Conservation (phyloP, 2,888 invertebrate species). For the Chrysomela aeneicollis region DNA sequence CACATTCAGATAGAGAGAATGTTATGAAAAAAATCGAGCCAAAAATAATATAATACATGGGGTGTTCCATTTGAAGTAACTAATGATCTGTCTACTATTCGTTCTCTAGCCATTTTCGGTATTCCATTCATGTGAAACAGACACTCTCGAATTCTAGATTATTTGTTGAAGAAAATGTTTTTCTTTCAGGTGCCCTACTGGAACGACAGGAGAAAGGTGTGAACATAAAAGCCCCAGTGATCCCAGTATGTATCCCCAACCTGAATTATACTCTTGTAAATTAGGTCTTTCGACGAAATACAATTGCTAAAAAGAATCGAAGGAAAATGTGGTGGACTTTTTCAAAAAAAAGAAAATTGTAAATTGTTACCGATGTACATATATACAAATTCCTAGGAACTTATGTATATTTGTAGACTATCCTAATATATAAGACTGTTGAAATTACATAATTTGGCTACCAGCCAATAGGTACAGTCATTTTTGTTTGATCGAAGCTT, state of each 20-base stretch:
- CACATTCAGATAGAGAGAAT: too few species aligned
- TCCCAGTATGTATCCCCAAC: constrained; percentile 79
- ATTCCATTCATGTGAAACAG: too few species aligned
- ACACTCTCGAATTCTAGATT: too few species aligned
- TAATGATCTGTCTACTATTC: too few species aligned
- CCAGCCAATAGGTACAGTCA: constrained; percentile 35
- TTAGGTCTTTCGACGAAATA: constrained; percentile 79
- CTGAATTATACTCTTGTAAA: constrained; percentile 75
- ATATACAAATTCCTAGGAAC: constrained; percentile 34
- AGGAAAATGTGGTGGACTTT: constrained; percentile 38
- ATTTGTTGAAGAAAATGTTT: constrained; percentile 13
- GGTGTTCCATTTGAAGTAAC: too few species aligned
- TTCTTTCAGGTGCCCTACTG: constrained; percentile 77
- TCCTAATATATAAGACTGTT: constrained; percentile 55
- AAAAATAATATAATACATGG: too few species aligned
- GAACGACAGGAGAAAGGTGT: constrained; percentile 81
- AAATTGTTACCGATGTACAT: constrained; percentile 55
- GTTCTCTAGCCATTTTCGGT: too few species aligned
- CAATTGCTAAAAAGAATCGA: constrained; percentile 70
- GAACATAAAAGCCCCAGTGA: constrained; percentile 79
- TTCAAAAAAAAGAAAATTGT: constrained; percentile 38
- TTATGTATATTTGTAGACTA: constrained; percentile 56
- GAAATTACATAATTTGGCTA: constrained; percentile 41
- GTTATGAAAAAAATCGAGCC: too few species aligned
- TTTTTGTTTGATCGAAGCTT: constrained; percentile 33